Evolutionary conservation across 2,888 invertebrate genomes (phyloP).

Genomic region (Sarcophaga rosellei): DNA sequence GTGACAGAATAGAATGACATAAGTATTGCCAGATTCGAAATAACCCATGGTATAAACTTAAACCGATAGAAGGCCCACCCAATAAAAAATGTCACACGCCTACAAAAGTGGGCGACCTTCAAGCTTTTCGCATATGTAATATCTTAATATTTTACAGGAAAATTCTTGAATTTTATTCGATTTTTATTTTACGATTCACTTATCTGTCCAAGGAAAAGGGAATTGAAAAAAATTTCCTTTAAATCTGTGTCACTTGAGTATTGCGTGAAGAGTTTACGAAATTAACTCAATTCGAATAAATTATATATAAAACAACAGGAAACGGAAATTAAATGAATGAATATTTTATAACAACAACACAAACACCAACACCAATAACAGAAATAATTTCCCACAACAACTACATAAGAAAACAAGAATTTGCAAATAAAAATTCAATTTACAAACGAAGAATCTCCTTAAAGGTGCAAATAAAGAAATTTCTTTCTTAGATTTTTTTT

Average conservation of each 20-base stretch:
- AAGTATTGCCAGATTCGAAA: no score
- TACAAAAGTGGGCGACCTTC: no score
- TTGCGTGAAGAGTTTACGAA: neutral
- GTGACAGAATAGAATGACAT: no score
- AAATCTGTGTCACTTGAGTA: slow-evolving; percentile 22
- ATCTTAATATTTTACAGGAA: no score
- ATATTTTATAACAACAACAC: slow-evolving; percentile 48
- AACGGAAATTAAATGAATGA: slow-evolving; percentile 59
- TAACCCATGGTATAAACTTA: no score
- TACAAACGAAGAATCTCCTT: slow-evolving; percentile 37
- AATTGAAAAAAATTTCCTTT: slow-evolving; percentile 8
- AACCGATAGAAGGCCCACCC: no score
- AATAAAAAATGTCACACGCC: no score
- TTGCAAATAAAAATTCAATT: slow-evolving; percentile 51
- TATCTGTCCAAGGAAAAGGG: no score
- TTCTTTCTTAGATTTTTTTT: slow-evolving; percentile 12
- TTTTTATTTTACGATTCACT: no score
- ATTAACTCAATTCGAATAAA: slow-evolving; percentile 16
- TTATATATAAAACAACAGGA: slow-evolving; percentile 38
- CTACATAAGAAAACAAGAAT: slow-evolving; percentile 31
- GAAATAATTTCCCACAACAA: neutral
- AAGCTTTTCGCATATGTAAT: no score
- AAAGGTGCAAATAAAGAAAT: slow-evolving; percentile 36
- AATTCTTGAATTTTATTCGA: no score
- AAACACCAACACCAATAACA: neutral